Percentiles rank a stretch among this genome's conserved stretches.
Conservation (phyloP, 2,888 invertebrate genomes). For the Agonopterix heracliana region DNA sequence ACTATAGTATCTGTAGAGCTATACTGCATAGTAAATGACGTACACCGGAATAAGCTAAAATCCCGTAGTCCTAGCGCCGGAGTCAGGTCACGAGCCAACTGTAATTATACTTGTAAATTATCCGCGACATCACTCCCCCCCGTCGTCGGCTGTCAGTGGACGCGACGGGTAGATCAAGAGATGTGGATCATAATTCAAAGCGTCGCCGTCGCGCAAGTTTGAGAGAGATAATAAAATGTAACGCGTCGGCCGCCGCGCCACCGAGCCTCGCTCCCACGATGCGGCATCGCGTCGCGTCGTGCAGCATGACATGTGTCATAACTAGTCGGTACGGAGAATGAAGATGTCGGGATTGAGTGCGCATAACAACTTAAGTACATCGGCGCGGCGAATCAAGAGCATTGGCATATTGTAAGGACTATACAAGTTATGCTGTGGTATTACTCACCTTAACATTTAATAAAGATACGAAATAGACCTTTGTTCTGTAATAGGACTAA, state of each 20-base stretch:
- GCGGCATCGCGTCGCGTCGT: background rate
- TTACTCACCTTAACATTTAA: too few species aligned
- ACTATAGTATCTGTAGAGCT: background rate
- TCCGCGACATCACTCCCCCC: background rate
- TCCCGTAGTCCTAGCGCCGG: background rate
- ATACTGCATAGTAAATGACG: background rate
- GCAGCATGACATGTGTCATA: background rate
- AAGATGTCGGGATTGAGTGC: background rate
- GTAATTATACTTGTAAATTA: slow-evolving; percentile 1
- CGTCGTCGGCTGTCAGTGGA: background rate
- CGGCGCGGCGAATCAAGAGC: background rate
- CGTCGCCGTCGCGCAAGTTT: slow-evolving; percentile 15
- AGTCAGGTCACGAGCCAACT: background rate
- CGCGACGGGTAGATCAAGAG: slow-evolving; percentile 5
- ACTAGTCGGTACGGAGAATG: background rate
- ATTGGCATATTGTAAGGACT: background rate
- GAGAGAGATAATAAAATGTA: slow-evolving; percentile 20
- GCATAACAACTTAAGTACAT: background rate
- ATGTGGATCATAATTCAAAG: slow-evolving; percentile 22
- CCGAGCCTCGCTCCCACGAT: background rate
- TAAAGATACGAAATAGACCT: too few species aligned
- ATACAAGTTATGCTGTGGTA: background rate
- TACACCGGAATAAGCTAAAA: background rate
- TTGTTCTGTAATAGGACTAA: too few species aligned
- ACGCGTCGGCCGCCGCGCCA: slow-evolving; percentile 6